Evolutionary conservation across 2,113 vertebrate genomes (phyloP), one percentile per base, ranked within the genome.

Genomic region (Emydocephalus ijimae): DNA sequence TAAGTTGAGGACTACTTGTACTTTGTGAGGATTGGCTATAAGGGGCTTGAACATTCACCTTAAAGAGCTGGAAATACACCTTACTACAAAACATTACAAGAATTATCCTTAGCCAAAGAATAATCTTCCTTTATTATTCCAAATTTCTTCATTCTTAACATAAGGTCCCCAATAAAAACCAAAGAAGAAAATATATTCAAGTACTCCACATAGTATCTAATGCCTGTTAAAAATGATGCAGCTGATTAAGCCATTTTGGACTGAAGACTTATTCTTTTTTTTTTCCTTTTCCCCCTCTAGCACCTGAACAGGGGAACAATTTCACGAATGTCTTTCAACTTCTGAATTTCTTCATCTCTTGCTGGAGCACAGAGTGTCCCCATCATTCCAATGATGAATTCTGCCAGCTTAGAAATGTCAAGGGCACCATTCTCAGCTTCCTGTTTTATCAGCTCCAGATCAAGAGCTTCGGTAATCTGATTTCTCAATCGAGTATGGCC

Each of bases 301-400:
- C 98, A 99, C 99, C 98, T 99, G 96, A 99, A 98, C 89, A 99
- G 97, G 94, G 98, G 98, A 92, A 99, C 98, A 45, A 98, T 97
- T 92, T 99, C 98, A 39, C 97, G 90, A 97, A 98, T 98, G 93
- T 98, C 97, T 92, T 98, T 98, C n/a, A 99, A 97, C 92, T 98
- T 98, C 87, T 95, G 97, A 94, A 99, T 98, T 94, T 99, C 99
- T 90, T 98, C 96, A 88, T 99, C 99, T 93, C 99, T 97, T 94
- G 97, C 98, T 91, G 99, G 99, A 88, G 99, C 99, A 86, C 99
- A 99, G 48, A 99, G 97, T 0, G 98, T 98, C 23, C 98, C 99
- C 99, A 99, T 99, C 97, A 98, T 99, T 69, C 97, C 98, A 88
- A 99, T 98, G 56, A 99, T 98, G 94, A 99, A 99, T 90, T 97